Evolutionary conservation across 2,113 vertebrate species (phyloP), one percentile per base, ranked within the genome.

Genomic region (Ciconia boyciana): DNA sequence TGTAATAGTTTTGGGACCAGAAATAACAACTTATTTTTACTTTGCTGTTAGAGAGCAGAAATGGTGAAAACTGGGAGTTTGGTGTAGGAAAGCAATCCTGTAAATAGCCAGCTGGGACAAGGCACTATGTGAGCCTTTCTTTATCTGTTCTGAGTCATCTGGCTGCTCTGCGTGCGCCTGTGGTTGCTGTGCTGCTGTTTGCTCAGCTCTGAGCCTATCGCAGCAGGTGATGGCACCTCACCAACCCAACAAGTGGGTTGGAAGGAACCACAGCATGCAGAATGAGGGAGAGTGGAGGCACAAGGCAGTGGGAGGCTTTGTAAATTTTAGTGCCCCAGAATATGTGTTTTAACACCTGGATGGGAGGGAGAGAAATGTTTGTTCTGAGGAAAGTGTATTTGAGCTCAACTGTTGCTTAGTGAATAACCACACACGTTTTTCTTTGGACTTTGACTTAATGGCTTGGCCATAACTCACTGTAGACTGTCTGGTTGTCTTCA

Each of bases 181-280:
- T 18, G 41, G 28, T 10, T 64, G 58, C 39, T 1, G 0, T 46
- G 58, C 41, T 28, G 70, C 41, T 48, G 60, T 75, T 32, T 39
- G 41, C 60, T 57, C 83, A 29, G 71, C 57, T 24, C 49, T 7
- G 7, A 43, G 68, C 43, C 25, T 6, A 16, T 31, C n/a, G 68
- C 26, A 7, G 43, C 3, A 2, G 21, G 51, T 14, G 44, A 5
- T 32, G 65, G n/a, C n/a, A 22, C n/a, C 65, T 84, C 46, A 39
- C 34, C 13, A 10, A 9, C 46, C 43, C 29, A 15, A 13, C 3
- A 1, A 20, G 13, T 0, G 4, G 26, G 16, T 5, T 7, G n/a
- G 48, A 49, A 57, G 65, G 57, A 43, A 26, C 31, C 9, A 12
- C 0, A 0, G 29, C 26, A 1, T 18, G 21, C 25, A 24, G 58